These are phyloP conservation scores for Drosophila colorata DNA, from an alignment of 2,888 invertebrate genomes.

Conservation along the genomic window DNA sequence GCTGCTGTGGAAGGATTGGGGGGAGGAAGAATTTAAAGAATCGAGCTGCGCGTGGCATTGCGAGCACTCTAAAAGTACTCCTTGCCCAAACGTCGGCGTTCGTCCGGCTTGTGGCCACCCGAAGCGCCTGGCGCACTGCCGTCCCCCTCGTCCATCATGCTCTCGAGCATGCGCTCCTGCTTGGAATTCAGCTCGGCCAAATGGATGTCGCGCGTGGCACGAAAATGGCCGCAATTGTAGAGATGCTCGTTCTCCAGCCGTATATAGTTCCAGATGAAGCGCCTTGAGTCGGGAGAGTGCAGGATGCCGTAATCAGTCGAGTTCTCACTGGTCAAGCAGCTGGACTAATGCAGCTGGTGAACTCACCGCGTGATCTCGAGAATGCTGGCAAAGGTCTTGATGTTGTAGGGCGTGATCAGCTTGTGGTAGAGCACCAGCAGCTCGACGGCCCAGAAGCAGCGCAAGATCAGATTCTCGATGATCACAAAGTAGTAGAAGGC, in stretches of 20 bases:
- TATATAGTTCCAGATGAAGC: constrained; percentile 99
- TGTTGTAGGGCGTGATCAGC: constrained; percentile 90
- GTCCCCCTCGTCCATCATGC: constrained; percentile 97
- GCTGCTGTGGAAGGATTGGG: not conserved
- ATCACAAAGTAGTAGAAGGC: constrained; percentile 94
- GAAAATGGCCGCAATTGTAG: constrained; percentile 98
- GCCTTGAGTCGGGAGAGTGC: constrained; percentile 83
- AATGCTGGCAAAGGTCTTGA: constrained; percentile 91
- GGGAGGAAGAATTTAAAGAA: not conserved
- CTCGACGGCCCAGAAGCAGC: constrained; percentile 96
- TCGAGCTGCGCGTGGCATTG: no score
- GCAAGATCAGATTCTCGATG: constrained; percentile 94
- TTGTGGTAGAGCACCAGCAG: constrained; percentile 92
- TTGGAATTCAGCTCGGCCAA: constrained; percentile 94
- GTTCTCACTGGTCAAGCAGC: not conserved
- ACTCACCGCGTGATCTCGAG: constrained; percentile 93
- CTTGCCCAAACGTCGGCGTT: constrained; percentile 51
- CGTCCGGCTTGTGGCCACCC: constrained; percentile 86
- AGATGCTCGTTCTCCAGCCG: constrained; percentile 99
- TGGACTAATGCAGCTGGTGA: not conserved
- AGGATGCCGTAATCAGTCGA: not conserved
- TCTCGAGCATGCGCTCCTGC: constrained; percentile 93
- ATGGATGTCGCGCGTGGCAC: constrained; percentile 98
- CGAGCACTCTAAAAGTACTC: constrained; percentile 54
- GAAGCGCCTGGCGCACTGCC: constrained; percentile 87